These are phyloP conservation scores for Ophion costatus DNA, from an alignment of 2,888 invertebrate genomes.

Conservation along the genomic window DNA sequence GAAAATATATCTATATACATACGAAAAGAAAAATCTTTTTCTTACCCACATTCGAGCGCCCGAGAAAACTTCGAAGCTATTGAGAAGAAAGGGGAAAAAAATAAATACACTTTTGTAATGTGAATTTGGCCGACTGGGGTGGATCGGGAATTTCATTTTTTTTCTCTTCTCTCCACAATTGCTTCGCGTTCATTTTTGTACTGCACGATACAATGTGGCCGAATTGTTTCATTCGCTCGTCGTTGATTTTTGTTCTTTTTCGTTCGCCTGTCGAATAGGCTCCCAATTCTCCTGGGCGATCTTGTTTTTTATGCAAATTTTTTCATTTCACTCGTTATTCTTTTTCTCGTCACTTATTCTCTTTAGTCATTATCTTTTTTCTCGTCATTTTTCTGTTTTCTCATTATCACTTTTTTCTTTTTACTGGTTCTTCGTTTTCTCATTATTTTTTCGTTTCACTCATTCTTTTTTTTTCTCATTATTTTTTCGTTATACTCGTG, in stretches of 20 bases:
- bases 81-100: neutral
- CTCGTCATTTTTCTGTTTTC: no score
- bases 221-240: no score
- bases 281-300: neutral
- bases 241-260: no score
- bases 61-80: neutral
- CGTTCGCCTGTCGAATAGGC: no score
- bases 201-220: neutral
- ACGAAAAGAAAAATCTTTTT: neutral
- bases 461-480: no score
- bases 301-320: conserved; percentile 6
- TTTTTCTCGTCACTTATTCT: no score
- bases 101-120: neutral
- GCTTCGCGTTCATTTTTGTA: neutral
- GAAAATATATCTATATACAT: neutral
- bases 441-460: no score
- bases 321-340: no score
- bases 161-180: conserved; percentile 33
- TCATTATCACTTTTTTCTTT: no score
- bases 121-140: neutral
- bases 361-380: no score
- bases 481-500: no score
- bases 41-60: neutral
- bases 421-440: no score
- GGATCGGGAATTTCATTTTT: neutral